A percentile compares a stretch with the other conserved stretches of the same genome.
phyloP scores from a whole-genome alignment of 2,888 invertebrate genomes.

The Coenonympha glycerion region DNA sequence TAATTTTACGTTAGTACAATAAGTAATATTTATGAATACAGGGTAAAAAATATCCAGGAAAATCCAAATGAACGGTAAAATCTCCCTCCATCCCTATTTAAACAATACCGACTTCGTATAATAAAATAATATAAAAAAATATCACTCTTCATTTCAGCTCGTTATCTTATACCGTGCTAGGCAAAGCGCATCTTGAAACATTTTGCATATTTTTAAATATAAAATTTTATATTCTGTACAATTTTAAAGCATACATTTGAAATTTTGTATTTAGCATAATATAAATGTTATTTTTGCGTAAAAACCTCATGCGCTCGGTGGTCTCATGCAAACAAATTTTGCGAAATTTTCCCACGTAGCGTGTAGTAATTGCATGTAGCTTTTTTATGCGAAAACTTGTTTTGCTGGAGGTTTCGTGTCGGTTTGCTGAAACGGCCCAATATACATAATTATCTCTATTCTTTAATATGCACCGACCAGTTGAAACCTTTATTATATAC shows the following conservation, averaged over 20 bases:
- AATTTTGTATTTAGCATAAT: constrained; percentile 4
- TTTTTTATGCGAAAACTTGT: constrained; percentile 8
- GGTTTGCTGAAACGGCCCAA: background rate
- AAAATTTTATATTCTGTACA: constrained; percentile 2
- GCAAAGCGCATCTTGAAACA: background rate
- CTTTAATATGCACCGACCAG: too few species aligned
- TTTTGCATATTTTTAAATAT: constrained; percentile 3
- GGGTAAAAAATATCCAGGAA: too few species aligned
- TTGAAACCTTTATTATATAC: too few species aligned
- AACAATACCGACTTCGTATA: background rate
- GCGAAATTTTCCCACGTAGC: constrained; percentile 5
- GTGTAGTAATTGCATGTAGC: constrained; percentile 7
- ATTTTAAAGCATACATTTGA: constrained; percentile 6
- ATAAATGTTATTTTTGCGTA: constrained; percentile 9
- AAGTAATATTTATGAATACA: too few species aligned
- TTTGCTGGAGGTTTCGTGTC: background rate
- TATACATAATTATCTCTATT: background rate
- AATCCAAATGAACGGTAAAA: background rate
- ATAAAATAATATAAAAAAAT: background rate
- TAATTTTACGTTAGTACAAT: too few species aligned
- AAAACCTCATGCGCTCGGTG: constrained; percentile 8
- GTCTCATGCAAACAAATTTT: constrained; percentile 11
- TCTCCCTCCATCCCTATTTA: background rate
- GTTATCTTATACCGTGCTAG: constrained; percentile 1
- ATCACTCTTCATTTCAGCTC: background rate